Base-by-base conservation (phyloP, 2,888 invertebrate genomes). In the Mesoligia furuncula region DNA sequence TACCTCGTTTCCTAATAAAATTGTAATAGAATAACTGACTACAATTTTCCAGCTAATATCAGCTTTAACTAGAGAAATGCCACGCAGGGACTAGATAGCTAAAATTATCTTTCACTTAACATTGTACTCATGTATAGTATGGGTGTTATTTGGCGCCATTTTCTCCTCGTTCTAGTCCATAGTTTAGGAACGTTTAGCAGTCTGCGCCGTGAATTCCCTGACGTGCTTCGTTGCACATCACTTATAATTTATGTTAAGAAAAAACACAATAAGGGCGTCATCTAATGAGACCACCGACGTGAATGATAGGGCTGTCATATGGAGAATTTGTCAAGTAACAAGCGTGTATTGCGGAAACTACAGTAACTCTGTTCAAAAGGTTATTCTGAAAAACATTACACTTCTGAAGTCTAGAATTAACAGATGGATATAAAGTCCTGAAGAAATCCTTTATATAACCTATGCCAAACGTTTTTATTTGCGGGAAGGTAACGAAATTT, bases 281-380 rank as follows among this genome's bases (percentile, higher is more conserved):
- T 92, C 91, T 94, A 94, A 95, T 95, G 93, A 95, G 95, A 95
- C 95, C 95, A 95, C 95, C 95, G 89, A 93, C 87, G 88, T 87
- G 45, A 82, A 80, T 45, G 59, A 75, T 89, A 92, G 92, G 92
- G 92, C 59, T 91, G 91, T 57, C 87, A 71, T 71, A 61, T 24
- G 17, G 31, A 45, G 48, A 66, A 67, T 20, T 69, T 54, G 31
- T 59, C 7, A 64, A 57, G 15, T 6, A 17, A 8, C 6, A 61
- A 15, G 4, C 7, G 4, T n/a, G 7, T 48, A 1, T 64, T n/a
- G 11, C 17, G 15, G 15, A 68, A 31, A 42, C 31, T 24, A 36
- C 2, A 36, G 15, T 39, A 2, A 45, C 31, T 42, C 13, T 59
- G 11, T 51, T 42, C 27, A 61, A 75, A 68, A 62, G 17, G 15